Evolutionary conservation across 2,888 invertebrate genomes (phyloP), one percentile per base, ranked within the genome.

Genomic region (Drosophila fulvimacula): DNA sequence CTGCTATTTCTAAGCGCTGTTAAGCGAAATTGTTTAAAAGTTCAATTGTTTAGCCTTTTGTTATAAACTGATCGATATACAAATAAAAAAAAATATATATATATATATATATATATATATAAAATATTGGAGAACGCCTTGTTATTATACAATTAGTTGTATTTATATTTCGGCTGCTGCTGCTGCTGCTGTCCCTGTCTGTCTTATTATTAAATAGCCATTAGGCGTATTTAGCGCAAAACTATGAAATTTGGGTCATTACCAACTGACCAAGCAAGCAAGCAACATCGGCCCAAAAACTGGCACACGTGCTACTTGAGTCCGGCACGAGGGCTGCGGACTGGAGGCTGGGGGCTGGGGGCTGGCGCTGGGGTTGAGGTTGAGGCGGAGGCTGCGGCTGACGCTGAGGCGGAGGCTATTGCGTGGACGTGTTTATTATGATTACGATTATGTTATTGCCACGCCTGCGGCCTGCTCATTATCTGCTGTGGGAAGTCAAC

Each of bases 201-300:
- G 80, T 85, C 82, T 66, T 73, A 76, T 86, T 82, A 90, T 86
- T 90, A 90, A 86, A 87, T 74, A 79, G 79, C 72, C 87, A 87
- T 90, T 89, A 87, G 82, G 79, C 79, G 81, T 81, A 78, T 88
- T 85, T 82, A 87, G 72, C 82, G 65, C 72, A 75, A 58, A 80
- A 61, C 81, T 57, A 76, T 62, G 77, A 82, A 86, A 90, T 88
- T 90, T 86, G 78, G 88, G 88, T 88, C 90, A 88, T 90, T 88
- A 88, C 87, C 90, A 88, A 74, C 32, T 44, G 48, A 60, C 60
- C 52, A 46, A 46, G 27, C 30, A 7, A 46, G 63, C 63, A 58
- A 70, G 58, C 65, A 66, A 58, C 65, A 69, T 62, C 81, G 61
- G 83, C 67, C 81, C 82, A 85, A 75, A 48, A 66, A 69, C 73